A percentile compares a stretch with the other conserved stretches of the same genome.
Conservation (phyloP, 1,140 invertebrate genomes). For the Caenorhabditis brenneri region DNA sequence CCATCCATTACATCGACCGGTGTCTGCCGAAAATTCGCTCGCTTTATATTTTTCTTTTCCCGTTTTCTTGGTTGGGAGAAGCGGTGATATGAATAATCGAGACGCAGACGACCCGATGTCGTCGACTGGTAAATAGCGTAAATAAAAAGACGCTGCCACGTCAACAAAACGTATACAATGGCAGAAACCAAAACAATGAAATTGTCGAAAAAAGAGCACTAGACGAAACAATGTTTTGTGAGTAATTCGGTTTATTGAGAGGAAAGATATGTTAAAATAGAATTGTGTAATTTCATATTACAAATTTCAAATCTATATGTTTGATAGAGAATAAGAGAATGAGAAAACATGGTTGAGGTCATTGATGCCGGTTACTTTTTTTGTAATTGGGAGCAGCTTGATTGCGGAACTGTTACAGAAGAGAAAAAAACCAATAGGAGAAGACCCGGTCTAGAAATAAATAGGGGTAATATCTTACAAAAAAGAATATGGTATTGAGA, state of each 20-base stretch:
- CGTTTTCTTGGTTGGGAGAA: not conserved
- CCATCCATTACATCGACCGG: not conserved
- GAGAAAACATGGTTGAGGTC: not conserved
- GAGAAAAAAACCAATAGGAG: not conserved
- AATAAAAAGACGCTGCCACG: slow-evolving; percentile 2
- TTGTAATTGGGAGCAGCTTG: not conserved
- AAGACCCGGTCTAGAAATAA: not conserved
- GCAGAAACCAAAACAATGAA: slow-evolving; percentile 5
- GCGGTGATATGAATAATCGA: not conserved
- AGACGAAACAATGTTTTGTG: not conserved
- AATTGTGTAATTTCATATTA: too few species aligned
- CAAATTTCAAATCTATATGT: too few species aligned
- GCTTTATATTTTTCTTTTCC: not conserved
- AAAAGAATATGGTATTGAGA: not conserved
- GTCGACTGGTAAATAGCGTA: not conserved
- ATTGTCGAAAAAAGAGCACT: not conserved
- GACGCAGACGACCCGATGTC: not conserved
- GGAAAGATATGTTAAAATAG: not conserved
- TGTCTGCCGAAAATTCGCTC: not conserved
- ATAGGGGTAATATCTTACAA: not conserved
- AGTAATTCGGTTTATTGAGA: not conserved
- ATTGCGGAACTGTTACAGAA: not conserved
- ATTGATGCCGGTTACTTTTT: not conserved
- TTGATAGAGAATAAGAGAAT: not conserved
- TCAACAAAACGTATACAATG: slow-evolving; percentile 33